Base-by-base conservation (phyloP, 1,140 invertebrate species). In the Subanguina moxae region DNA sequence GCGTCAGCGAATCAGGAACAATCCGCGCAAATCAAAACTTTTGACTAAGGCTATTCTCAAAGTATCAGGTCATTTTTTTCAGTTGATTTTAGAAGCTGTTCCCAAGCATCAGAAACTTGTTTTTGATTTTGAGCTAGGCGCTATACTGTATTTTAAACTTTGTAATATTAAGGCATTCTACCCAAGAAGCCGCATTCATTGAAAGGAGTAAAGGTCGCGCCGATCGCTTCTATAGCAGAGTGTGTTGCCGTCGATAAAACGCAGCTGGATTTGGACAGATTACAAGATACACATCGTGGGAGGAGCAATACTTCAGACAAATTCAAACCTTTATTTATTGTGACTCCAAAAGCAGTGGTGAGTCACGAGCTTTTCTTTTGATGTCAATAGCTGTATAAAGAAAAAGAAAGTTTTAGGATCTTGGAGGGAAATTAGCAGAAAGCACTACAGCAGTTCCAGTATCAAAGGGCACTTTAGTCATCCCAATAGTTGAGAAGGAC, bases 391-490 rank as follows among this genome's bases (percentile, higher is more conserved):
- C 11, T 5, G 3, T 38, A 5, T 38, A 38, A 38, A 38, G 11
- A 5, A 38, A 38, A 5, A 38, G n/a, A n/a, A n/a, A 65, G 25
- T 23, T 38, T 19, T 23, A 25, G 21, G 66, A 3, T 42, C 59
- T n/a, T 11, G 19, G 7, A n/a, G 65, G 28, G 8, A 28, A 68
- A 30, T 19, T 25, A 64, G 68, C 27, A 11, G 58, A 15, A 76
- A 52, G 48, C 15, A 52, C 48, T 8, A 52, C 48, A 52, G 48
- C 23, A 19, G n/a, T 75, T 52, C 46, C 71, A 25, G 48, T 58
- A 38, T 75, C 72, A 28, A 30, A 42, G n/a, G 67, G 66, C 13
- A 46, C 13, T n/a, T 38, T 69, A 42, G 28, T 67, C 28, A 21
- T 71, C n/a, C 28, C 65, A 45, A 42, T 57, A 19, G n/a, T 17